Evolutionary conservation across 1,140 invertebrate species (phyloP), one percentile per base, ranked within the genome.

Genomic region (Papilio machaon): DNA sequence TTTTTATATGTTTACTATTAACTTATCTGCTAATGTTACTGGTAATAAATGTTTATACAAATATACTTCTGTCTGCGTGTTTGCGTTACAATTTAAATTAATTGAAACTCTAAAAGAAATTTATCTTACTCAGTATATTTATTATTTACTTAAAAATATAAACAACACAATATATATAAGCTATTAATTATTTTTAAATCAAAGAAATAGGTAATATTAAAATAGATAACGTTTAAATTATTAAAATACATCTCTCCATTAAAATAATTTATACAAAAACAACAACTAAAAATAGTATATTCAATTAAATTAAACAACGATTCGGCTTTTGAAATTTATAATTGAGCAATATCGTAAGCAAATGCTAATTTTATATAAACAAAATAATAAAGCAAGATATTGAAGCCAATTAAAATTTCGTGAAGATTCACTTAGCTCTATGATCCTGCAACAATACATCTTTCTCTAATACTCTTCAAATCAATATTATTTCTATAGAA

Each of bases 351-450:
- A 60, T 78, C 38, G 38, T 78, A 60, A 60, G 38, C 76, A 58
- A 78, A 78, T 78, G 76, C 52, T 78, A 78, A 78, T 64, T 43
- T 13, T 43, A 64, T 38, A 78, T 78, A 23, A 78, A 78, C 54
- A 78, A 78, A 58, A 58, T 38, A 58, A 35, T 43, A 64, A 64
- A 30, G n/a, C 52, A 64, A 46, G 13, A 35, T 64, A n/a, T 58
- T 11, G 54, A 60, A 78, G 54, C 30, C 76, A 78, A 78, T 78
- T 78, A 78, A 78, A 58, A 78, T 78, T 58, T 78, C 46, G 6
- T 10, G 54, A 60, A 78, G 76, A 64, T 78, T 77, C 35, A n/a
- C 60, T 15, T 43, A 43, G 38, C 30, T 76, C 10, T 35, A 15
- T 38, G 23, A 30, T 30, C 23, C 7, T 17, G 19, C n/a, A 64